A percentile compares a stretch with the other conserved stretches of the same genome.
phyloP scores from a whole-genome alignment of 1,140 invertebrate species.

The Pomacea maculata region DNA sequence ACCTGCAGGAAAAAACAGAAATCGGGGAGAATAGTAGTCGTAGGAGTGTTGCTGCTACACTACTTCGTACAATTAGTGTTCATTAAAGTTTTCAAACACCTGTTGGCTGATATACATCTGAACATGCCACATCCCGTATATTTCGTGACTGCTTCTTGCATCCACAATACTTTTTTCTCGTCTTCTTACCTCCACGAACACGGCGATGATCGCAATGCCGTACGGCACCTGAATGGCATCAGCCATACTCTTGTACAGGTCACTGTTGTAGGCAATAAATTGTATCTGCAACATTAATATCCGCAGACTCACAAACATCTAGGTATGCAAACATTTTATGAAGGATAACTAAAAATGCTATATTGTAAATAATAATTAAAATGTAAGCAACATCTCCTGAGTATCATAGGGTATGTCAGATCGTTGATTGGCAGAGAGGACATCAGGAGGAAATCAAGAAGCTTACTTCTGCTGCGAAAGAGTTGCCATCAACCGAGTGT shows the following conservation, averaged over 20 bases:
- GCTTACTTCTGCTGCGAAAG: constrained; percentile 57
- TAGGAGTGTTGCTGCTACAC: no score
- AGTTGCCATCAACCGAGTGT: constrained; percentile 79
- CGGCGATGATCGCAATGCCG: constrained; percentile 87
- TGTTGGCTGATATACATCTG: no score
- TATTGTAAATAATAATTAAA: no score
- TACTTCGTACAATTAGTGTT: no score
- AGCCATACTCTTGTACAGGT: constrained; percentile 89
- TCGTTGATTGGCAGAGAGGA: neutral
- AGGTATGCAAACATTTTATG: neutral
- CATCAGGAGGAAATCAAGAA: no score
- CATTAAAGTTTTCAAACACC: no score
- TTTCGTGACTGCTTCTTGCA: no score
- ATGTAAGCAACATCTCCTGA: neutral
- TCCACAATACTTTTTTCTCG: no score
- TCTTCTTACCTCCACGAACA: constrained; percentile 82
- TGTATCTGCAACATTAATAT: constrained; percentile 79
- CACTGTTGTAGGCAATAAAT: constrained; percentile 93
- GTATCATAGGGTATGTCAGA: neutral
- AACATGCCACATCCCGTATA: no score
- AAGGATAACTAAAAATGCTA: no score
- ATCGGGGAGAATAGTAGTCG: no score
- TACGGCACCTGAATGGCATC: constrained; percentile 85
- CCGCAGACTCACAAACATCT: neutral
- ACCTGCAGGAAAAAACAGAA: neutral